phyloP scores from a whole-genome alignment of 2,113 vertebrate species.

The Vulpes vulpes region DNA sequence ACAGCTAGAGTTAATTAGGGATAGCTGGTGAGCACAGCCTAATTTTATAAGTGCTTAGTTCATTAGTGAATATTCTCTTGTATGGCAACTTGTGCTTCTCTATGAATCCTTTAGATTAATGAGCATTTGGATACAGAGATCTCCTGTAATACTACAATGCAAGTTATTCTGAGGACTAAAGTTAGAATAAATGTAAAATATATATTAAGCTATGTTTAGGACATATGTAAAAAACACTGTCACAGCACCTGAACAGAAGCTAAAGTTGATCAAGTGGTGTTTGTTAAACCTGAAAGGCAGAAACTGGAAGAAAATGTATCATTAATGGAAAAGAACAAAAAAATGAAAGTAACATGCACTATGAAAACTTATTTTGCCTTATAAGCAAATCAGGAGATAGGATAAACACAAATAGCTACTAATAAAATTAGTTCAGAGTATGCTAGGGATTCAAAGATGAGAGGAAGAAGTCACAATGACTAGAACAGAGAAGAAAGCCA shows the following conservation, averaged over 20 bases:
- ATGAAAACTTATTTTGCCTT: not conserved
- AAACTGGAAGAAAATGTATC: not conserved
- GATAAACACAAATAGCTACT: not conserved
- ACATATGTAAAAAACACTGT: not conserved
- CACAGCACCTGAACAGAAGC: not conserved
- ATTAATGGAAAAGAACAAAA: constrained; percentile 36
- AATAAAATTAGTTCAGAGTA: not conserved
- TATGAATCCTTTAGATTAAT: not conserved
- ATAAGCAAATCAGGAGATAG: not conserved
- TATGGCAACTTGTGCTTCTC: not conserved
- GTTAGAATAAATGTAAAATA: not conserved
- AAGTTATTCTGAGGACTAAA: constrained; percentile 21
- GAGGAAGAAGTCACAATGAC: not conserved
- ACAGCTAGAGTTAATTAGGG: not conserved
- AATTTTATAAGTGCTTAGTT: not conserved
- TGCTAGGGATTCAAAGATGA: not conserved
- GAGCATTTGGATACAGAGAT: not conserved
- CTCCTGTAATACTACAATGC: not conserved
- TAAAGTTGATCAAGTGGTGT: not conserved
- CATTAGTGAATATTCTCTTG: not conserved
- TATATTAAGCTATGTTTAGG: not conserved
- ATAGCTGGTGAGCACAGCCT: not conserved
- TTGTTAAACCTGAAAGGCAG: not conserved
- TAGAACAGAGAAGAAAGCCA: not conserved
- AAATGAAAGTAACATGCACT: not conserved